phyloP scores from a whole-genome alignment of 2,888 invertebrate genomes.

The Taphrorychus bicolor region DNA sequence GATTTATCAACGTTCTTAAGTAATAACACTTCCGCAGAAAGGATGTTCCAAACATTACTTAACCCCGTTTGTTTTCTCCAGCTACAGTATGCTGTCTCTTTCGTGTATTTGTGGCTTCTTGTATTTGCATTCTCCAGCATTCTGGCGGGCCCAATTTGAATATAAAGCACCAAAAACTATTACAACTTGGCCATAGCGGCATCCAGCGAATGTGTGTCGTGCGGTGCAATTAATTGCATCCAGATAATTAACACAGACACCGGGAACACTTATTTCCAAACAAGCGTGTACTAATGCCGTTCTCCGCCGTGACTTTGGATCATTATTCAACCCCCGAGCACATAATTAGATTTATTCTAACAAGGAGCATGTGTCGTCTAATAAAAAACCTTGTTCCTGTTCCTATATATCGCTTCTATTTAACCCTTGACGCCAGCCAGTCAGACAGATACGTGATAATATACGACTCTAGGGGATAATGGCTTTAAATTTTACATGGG shows the following conservation, averaged over 20 bases:
- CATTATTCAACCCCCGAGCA: conserved; percentile 23
- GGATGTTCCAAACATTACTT: conserved; percentile 5
- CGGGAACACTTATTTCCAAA: background rate
- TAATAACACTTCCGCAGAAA: conserved; percentile 6
- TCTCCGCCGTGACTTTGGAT: conserved; percentile 23
- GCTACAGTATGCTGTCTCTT: conserved; percentile 1
- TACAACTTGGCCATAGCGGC: background rate
- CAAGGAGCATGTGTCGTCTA: conserved; percentile 27
- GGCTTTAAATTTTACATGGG: conserved; percentile 32
- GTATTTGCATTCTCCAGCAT: background rate
- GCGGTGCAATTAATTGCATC: background rate
- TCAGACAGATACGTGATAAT: conserved; percentile 29
- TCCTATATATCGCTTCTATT: conserved; percentile 33
- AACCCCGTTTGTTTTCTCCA: background rate
- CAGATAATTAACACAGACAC: conserved; percentile 1
- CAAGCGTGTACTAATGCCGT: conserved; percentile 13
- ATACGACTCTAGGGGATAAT: conserved; percentile 29
- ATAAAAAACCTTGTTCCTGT: conserved; percentile 37
- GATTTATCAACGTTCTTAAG: conserved; percentile 1
- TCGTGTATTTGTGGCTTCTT: conserved; percentile 1
- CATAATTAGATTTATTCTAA: conserved; percentile 37
- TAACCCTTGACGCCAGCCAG: conserved; percentile 33
- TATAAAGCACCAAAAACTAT: background rate
- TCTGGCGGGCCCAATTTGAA: background rate
- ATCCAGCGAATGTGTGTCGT: background rate